Conservation (phyloP, 1,140 invertebrate genomes). For the Matsumurasca onukii region DNA sequence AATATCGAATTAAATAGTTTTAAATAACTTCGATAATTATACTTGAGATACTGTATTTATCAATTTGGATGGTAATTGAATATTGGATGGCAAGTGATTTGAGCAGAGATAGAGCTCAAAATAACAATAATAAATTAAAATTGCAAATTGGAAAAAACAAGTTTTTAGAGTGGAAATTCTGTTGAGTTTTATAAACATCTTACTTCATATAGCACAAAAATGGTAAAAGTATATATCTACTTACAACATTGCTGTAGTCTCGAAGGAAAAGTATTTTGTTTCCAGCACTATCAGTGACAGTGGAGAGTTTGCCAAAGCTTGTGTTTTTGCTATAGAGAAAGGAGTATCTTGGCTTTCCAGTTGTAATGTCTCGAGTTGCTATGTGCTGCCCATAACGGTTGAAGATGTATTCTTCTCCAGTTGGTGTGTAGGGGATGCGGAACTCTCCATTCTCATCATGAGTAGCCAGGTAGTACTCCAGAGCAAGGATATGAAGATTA, state of each 20-base stretch:
- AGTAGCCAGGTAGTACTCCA: constrained; percentile 86
- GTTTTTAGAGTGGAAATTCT: too few species aligned
- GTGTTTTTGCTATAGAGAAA: constrained; percentile 97
- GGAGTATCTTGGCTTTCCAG: constrained; percentile 88
- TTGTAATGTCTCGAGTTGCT: constrained; percentile 88
- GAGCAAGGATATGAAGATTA: constrained; percentile 81
- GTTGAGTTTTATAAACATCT: too few species aligned
- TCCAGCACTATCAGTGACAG: constrained; percentile 88
- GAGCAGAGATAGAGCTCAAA: too few species aligned
- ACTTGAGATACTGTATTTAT: too few species aligned
- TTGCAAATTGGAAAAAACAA: too few species aligned
- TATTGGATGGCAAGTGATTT: too few species aligned
- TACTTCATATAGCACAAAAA: too few species aligned
- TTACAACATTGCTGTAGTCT: constrained; percentile 83
- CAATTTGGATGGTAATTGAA: too few species aligned
- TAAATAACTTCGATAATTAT: too few species aligned
- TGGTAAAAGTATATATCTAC: too few species aligned
- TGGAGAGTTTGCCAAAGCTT: constrained; percentile 90
- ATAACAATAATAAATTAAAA: too few species aligned
- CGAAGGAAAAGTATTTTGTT: constrained; percentile 91
- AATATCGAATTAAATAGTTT: too few species aligned
- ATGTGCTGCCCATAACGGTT: constrained; percentile 94
- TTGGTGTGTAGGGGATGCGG: constrained; percentile 86
- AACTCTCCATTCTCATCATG: constrained; percentile 91
- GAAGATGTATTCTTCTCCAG: constrained; percentile 93